Evolutionary conservation across 1,140 invertebrate genomes (phyloP).

Genomic region (Amphibalanus amphitrite): DNA sequence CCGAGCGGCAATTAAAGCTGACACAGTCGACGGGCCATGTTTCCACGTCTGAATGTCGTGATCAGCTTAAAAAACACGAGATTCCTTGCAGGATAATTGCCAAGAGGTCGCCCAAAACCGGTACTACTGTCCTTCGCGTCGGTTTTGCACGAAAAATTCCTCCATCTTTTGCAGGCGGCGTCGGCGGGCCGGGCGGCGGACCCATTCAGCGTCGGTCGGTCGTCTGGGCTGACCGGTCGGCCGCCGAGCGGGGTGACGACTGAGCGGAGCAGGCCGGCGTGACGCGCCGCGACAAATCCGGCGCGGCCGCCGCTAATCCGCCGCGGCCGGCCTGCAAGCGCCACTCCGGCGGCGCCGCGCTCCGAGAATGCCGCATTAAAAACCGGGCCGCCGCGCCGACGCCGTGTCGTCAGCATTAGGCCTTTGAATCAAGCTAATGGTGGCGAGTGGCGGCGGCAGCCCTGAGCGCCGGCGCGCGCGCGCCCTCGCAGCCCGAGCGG

Average conservation of each 20-base stretch:
- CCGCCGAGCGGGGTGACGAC: background rate
- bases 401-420: conserved; percentile 1
- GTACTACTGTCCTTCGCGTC: background rate
- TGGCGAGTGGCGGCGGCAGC: too few relatives aligned
- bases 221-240: too few relatives aligned
- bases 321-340: background rate
- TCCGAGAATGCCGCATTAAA: background rate
- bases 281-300: too few relatives aligned
- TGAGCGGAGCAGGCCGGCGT: background rate
- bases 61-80: background rate
- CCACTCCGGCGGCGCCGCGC: background rate
- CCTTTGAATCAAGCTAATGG: conserved; percentile 1
- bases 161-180: background rate
- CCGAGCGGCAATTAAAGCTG: background rate
- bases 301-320: too few relatives aligned
- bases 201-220: background rate
- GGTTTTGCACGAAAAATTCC: background rate
- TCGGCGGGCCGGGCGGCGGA: too few relatives aligned
- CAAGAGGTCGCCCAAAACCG: background rate
- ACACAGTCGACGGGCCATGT: background rate
- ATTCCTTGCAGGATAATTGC: conserved; percentile 1
- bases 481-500: background rate
- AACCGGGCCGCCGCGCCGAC: background rate
- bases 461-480: background rate
- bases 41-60: background rate